Base-by-base conservation (phyloP, 2,113 vertebrate species). In the Xiphorhynchus elegans region DNA sequence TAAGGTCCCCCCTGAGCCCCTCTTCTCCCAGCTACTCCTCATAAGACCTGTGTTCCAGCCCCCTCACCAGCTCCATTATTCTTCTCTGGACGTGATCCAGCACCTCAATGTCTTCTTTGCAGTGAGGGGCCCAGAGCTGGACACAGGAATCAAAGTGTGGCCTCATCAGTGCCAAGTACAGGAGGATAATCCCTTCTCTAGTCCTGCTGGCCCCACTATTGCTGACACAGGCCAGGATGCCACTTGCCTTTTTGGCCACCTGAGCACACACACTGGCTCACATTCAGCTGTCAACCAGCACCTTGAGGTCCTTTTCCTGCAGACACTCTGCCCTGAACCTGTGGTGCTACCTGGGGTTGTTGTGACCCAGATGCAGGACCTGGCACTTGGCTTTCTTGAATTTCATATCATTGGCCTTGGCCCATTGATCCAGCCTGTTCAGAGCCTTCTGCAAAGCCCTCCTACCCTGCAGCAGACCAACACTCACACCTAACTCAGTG, bases 11-110 rank as follows among this genome's bases (percentile, higher is more conserved):
- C 8, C 16, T 24, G 11, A 62, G 20, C 29, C 20, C 20, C 62
- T 35, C n/a, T 53, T 25, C 28, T 53, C 12, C 3, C 44, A 24
- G 52, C 15, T 81, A 7, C 44, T 33, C 21, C 44, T 50, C 39
- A 29, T 1, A 3, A 5, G 37, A 9, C 10, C 9, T 21, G 13
- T 29, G 29, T 28, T 31, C 6, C 69, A 75, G 33, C 5, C 8
- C 15, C 19, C 44, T 25, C 13, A 3, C 28, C 29, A 49, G 3
- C 20, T 11, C 9, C 1, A 0, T 1, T 26, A 21, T 11, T 20
- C 31, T 88, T 58, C 42, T 72, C 40, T 33, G 21, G 10, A 50
- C 76, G 10, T 11, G 17, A 3, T 21, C 17, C 5, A 66, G 37
- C 35, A 20, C 16, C 8, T 72, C 24, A 6, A 4, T 7, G 19